These are phyloP conservation scores for Tricholaema leucomelas DNA, from an alignment of 2,113 vertebrate species.

Conservation along the genomic window DNA sequence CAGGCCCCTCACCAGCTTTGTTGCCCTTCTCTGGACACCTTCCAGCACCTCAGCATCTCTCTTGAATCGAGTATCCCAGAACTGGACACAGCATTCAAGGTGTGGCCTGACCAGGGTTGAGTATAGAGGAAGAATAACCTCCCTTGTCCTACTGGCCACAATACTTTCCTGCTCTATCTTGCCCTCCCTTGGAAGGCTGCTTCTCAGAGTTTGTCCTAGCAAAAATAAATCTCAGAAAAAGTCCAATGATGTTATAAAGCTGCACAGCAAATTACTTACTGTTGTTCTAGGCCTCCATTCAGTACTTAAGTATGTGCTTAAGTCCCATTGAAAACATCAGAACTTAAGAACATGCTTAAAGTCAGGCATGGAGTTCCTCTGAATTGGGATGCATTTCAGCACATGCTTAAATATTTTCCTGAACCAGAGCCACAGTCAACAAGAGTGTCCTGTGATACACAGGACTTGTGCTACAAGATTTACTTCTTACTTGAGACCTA, in stretches of 20 bases:
- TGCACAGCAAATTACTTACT: slow-evolving; percentile 9
- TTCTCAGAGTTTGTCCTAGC: not conserved
- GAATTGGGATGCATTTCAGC: slow-evolving; percentile 50
- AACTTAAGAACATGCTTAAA: slow-evolving; percentile 52
- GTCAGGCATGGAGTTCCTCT: slow-evolving; percentile 35
- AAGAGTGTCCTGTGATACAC: not conserved
- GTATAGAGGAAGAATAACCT: no score
- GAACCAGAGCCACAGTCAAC: slow-evolving; percentile 40
- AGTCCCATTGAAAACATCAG: slow-evolving; percentile 24
- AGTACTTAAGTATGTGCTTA: slow-evolving; percentile 53
- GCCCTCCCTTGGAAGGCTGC: not conserved
- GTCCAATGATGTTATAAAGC: slow-evolving; percentile 2
- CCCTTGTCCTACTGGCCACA: no score
- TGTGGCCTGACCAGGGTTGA: no score
- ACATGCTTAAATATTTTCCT: slow-evolving; percentile 58
- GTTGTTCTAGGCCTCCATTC: slow-evolving; percentile 19
- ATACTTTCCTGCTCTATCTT: not conserved
- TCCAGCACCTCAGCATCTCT: no score
- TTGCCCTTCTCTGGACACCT: no score
- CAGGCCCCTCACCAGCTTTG: no score
- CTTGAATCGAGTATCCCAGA: no score
- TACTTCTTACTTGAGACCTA: slow-evolving; percentile 32
- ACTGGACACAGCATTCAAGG: no score
- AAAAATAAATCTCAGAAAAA: not conserved
- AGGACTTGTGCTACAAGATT: slow-evolving; percentile 2